These are phyloP conservation scores for Acestrorhynchus altus DNA, from an alignment of 2,797 vertebrate genomes.

Conservation along the genomic window DNA sequence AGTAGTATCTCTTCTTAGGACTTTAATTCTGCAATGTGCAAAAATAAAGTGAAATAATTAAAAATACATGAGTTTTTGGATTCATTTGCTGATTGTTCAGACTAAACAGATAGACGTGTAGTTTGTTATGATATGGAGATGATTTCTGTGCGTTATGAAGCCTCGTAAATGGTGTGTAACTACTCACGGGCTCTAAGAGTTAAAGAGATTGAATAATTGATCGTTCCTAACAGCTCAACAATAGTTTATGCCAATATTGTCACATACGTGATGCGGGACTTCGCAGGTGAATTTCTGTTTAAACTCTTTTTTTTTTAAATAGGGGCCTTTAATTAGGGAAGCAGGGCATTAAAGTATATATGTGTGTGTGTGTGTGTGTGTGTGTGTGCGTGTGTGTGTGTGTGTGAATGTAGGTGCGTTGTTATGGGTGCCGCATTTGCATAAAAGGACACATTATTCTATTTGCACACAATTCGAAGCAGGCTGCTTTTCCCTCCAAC, in stretches of 20 bases:
- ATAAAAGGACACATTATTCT: constrained; percentile 34
- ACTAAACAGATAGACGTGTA: no score
- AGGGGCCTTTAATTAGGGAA: constrained; percentile 6
- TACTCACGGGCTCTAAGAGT: no score
- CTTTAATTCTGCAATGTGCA: no score
- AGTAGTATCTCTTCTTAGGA: no score
- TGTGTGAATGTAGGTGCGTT: not conserved
- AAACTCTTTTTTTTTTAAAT: no score
- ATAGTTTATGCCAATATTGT: not conserved
- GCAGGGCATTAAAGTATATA: not conserved
- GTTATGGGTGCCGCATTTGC: constrained; percentile 1
- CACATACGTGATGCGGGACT: not conserved
- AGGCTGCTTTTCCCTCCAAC: constrained; percentile 35
- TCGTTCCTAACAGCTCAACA: not conserved
- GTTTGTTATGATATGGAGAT: no score
- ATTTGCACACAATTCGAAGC: constrained; percentile 14
- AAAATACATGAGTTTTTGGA: no score
- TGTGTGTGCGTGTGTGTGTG: not conserved
- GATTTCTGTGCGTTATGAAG: no score
- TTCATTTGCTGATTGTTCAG: no score
- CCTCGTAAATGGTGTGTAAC: no score
- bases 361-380: not conserved
- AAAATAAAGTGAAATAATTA: no score
- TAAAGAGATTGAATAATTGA: no score
- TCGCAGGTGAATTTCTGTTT: not conserved